Conservation (phyloP, 2,888 invertebrate species). For the Thera obeliscata region DNA sequence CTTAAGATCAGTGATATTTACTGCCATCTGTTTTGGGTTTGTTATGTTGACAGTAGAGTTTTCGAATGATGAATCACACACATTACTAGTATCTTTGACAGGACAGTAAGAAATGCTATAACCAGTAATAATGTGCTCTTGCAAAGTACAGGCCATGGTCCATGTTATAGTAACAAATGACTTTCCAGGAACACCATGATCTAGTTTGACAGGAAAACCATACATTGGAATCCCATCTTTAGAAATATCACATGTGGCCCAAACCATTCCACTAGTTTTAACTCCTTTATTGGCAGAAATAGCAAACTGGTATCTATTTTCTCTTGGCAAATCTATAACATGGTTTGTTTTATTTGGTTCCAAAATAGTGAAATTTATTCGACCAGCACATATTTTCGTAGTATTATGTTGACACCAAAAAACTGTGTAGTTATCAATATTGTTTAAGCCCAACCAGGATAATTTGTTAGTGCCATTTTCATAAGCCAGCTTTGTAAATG, state of each 20-base stretch:
- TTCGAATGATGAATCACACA: conserved; percentile 80
- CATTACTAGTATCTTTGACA: conserved; percentile 77
- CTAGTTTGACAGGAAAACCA: conserved; percentile 74
- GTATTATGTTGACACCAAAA: conserved; percentile 88
- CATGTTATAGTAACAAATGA: conserved; percentile 85
- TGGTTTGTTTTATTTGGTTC: conserved; percentile 71
- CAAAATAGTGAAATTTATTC: conserved; percentile 73
- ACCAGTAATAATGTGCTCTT: conserved; percentile 88
- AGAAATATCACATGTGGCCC: conserved; percentile 89
- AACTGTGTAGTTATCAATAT: conserved; percentile 88
- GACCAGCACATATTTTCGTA: conserved; percentile 82
- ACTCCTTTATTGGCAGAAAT: conserved; percentile 89
- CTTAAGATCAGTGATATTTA: conserved; percentile 86
- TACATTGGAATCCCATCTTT: conserved; percentile 81
- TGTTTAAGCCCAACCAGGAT: conserved; percentile 88
- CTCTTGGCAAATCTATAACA: conserved; percentile 85
- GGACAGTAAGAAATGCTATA: conserved; percentile 91
- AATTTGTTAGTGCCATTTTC: conserved; percentile 89
- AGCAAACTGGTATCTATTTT: conserved; percentile 89
- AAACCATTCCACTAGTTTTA: conserved; percentile 92
- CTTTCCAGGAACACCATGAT: conserved; percentile 68
- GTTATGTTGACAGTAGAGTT: conserved; percentile 63
- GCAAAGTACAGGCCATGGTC: conserved; percentile 90
- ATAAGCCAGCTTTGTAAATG: conserved; percentile 89
- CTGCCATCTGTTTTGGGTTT: conserved; percentile 78